Conservation (phyloP, 2,797 vertebrate genomes). For the Graptemys geographica region DNA sequence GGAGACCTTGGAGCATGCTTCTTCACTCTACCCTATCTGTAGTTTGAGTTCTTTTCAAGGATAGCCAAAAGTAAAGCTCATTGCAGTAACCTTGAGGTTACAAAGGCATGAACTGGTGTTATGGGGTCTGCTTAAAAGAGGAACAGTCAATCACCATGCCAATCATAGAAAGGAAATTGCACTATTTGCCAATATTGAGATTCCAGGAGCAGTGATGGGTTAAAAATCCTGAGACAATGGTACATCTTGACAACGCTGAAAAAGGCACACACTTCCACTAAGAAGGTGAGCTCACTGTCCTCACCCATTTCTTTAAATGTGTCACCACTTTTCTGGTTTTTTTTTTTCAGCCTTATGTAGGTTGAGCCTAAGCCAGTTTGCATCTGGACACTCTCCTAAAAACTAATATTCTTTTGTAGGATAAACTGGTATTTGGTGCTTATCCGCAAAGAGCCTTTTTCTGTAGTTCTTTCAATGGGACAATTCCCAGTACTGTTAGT, state of each 20-base stretch:
- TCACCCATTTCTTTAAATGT: neutral
- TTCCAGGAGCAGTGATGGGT: neutral
- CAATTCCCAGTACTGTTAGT: neutral
- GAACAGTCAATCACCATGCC: neutral
- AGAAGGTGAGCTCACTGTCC: neutral
- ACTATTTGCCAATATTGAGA: neutral
- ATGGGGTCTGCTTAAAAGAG: neutral
- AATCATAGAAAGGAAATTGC: neutral
- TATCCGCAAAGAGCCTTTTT: neutral
- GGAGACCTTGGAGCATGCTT: neutral
- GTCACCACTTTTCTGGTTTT: neutral
- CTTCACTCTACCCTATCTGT: neutral
- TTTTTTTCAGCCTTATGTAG: neutral
- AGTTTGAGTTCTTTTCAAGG: neutral
- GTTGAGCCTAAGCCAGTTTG: neutral
- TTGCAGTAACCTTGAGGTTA: neutral
- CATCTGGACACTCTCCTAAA: neutral
- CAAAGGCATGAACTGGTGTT: neutral
- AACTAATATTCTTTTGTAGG: neutral
- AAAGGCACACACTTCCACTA: neutral
- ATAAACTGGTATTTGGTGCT: neutral
- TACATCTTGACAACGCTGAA: neutral
- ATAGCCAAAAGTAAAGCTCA: neutral
- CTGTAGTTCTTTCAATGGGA: neutral
- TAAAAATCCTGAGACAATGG: constrained; percentile 3